Percentiles rank a stretch among this genome's conserved stretches.
Evolutionary conservation across 2,797 vertebrate genomes (phyloP).

Genomic region (Oreortyx pictus): DNA sequence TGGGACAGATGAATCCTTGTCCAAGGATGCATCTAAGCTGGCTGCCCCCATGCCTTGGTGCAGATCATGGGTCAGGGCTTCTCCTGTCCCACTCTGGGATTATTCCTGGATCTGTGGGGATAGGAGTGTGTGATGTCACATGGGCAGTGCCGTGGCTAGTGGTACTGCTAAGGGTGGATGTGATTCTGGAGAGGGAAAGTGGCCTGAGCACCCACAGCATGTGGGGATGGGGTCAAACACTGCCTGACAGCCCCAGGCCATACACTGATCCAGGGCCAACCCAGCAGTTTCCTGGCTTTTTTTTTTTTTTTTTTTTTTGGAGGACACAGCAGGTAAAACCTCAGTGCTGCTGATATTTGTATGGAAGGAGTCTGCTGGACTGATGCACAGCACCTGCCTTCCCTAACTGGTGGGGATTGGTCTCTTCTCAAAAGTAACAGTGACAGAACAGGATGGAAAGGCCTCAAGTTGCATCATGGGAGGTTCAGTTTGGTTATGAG

Average conservation of each 20-base stretch:
- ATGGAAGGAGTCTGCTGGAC: not conserved
- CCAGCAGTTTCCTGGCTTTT: not conserved
- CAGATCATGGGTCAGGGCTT: not conserved
- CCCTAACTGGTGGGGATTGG: no score
- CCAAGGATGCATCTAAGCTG: not conserved
- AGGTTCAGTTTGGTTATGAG: no score
- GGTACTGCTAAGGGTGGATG: not conserved
- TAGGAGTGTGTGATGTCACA: rapidly evolving
- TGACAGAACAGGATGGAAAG: no score
- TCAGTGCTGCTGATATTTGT: not conserved
- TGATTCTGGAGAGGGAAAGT: not conserved
- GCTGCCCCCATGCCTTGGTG: not conserved
- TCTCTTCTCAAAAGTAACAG: no score
- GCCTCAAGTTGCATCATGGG: no score
- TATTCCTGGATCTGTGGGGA: not conserved
- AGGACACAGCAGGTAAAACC: not conserved
- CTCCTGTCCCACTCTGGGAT: not conserved
- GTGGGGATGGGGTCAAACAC: rapidly evolving
- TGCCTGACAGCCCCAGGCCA: not conserved
- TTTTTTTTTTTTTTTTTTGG: not conserved
- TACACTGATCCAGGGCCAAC: no score
- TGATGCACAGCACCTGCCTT: not conserved
- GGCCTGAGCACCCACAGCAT: rapidly evolving
- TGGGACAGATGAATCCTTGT: not conserved
- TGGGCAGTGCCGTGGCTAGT: not conserved